A percentile compares a stretch with the other conserved stretches of the same genome.
phyloP scores from a whole-genome alignment of 2,113 vertebrate genomes.

The Mola mola region DNA sequence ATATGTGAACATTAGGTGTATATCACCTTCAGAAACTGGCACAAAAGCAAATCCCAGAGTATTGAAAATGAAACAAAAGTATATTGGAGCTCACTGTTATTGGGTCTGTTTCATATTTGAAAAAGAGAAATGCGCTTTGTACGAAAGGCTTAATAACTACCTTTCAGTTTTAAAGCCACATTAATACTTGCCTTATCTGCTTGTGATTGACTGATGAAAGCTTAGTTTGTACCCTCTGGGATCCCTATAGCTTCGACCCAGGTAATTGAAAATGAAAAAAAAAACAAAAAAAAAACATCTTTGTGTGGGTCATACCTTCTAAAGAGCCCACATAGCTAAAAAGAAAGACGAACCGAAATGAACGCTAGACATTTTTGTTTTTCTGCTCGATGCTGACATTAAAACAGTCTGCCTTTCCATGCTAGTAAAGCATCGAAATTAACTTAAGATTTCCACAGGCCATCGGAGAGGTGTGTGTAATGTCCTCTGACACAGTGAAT shows the following conservation, averaged over 20 bases:
- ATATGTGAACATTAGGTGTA: too few species aligned
- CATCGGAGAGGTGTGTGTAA: constrained; percentile 16
- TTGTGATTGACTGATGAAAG: constrained; percentile 61
- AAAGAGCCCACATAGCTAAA: constrained; percentile 36
- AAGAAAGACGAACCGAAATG: constrained; percentile 17
- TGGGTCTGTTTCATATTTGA: constrained; percentile 25
- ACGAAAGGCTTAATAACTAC: constrained; percentile 50
- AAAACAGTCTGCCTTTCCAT: constrained; percentile 10
- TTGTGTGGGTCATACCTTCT: constrained; percentile 38
- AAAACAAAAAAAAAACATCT: constrained; percentile 22
- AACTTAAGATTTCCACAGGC: constrained; percentile 25
- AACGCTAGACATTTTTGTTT: constrained; percentile 10
- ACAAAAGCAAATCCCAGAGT: too few species aligned
- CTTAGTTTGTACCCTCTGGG: constrained; percentile 60
- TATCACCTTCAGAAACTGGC: constrained; percentile 1
- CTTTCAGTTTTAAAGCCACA: constrained; percentile 61
- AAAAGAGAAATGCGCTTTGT: constrained; percentile 34
- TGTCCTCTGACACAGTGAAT: constrained; percentile 40
- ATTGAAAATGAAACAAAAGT: too few species aligned
- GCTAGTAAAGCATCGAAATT: constrained; percentile 31
- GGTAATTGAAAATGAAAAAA: constrained; percentile 49
- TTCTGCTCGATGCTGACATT: constrained; percentile 19
- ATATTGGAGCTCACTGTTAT: constrained; percentile 2
- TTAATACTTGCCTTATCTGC: constrained; percentile 31
- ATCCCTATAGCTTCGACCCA: constrained; percentile 54